Conservation (phyloP, 2,888 invertebrate genomes). For the Apotomis turbidana region DNA sequence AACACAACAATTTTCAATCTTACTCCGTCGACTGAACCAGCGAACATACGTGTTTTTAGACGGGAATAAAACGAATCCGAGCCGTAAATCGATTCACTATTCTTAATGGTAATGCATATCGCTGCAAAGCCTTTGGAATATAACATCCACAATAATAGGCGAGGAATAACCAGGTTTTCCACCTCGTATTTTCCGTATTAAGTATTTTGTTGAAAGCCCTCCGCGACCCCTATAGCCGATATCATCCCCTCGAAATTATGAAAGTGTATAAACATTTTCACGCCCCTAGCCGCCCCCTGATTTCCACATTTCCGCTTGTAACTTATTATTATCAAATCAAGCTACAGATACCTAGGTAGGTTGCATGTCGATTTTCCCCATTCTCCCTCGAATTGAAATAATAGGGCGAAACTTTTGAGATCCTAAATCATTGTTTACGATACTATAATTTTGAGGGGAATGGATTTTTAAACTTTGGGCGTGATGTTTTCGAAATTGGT, state of each 20-base stretch:
- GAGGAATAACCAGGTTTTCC: constrained; percentile 71
- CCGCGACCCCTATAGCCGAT: constrained; percentile 71
- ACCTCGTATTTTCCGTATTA: constrained; percentile 77
- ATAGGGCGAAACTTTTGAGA: constrained; percentile 67
- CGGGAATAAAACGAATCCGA: constrained; percentile 17
- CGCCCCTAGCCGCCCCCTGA: constrained; percentile 72
- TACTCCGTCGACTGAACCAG: background rate
- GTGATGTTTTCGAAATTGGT: constrained; percentile 46
- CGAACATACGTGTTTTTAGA: background rate
- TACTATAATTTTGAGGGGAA: constrained; percentile 66
- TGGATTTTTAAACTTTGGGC: constrained; percentile 43
- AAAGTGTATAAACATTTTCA: constrained; percentile 84
- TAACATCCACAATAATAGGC: constrained; percentile 60
- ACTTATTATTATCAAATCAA: constrained; percentile 84
- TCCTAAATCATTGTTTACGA: constrained; percentile 79
- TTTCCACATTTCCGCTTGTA: constrained; percentile 74
- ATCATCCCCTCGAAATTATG: constrained; percentile 82
- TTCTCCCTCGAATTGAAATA: constrained; percentile 70
- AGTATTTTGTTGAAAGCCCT: constrained; percentile 79
- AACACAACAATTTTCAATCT: constrained; percentile 6
- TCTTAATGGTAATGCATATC: constrained; percentile 56
- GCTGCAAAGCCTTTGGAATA: constrained; percentile 56
- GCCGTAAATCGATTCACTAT: constrained; percentile 37
- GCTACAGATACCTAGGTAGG: constrained; percentile 76
- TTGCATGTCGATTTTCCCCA: constrained; percentile 63